phyloP scores from a whole-genome alignment of 2,113 vertebrate genomes.

The Piprites chloris region DNA sequence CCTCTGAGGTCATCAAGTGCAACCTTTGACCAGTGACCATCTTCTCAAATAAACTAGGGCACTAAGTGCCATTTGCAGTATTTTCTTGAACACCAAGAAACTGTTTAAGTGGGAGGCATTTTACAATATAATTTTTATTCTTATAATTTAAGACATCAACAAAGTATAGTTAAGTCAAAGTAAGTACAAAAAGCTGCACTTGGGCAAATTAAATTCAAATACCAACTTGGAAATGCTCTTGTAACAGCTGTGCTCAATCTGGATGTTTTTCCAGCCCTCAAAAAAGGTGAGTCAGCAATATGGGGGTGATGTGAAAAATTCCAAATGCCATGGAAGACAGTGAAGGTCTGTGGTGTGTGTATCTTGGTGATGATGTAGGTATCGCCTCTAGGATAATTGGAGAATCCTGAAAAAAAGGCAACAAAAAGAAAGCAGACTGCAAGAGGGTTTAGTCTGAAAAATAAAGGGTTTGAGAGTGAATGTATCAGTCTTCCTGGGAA shows the following conservation, averaged over 20 bases:
- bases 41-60: not conserved
- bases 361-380: not conserved
- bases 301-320: not conserved
- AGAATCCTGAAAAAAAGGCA: not conserved
- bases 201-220: not conserved
- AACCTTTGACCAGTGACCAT: not conserved
- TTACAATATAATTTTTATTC: not conserved
- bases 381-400: not conserved
- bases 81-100: not conserved
- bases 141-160: not conserved
- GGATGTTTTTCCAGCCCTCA: not conserved
- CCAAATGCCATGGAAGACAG: not conserved
- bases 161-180: not conserved
- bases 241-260: not conserved
- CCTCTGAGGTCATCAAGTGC: not conserved
- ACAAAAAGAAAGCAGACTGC: not conserved
- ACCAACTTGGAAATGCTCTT: not conserved
- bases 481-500: not conserved
- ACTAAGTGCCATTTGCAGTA: not conserved
- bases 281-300: not conserved
- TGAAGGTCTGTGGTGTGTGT: not conserved
- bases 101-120: not conserved
- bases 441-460: not conserved
- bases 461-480: not conserved
- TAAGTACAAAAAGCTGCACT: not conserved